phyloP scores from a whole-genome alignment of 2,797 vertebrate species.

The Leptatherina wallacei region DNA sequence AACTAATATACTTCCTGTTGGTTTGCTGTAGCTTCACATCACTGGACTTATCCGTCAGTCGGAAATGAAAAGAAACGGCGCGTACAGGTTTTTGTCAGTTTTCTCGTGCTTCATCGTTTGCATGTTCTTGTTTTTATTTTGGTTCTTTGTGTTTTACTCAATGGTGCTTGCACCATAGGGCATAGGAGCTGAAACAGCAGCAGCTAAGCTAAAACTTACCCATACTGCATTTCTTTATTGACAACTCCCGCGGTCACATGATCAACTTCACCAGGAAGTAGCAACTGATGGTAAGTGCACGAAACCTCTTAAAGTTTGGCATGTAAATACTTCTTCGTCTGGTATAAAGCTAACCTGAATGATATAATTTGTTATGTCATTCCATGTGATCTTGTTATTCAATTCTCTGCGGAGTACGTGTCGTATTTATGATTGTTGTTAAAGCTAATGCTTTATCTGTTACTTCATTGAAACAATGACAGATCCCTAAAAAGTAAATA shows the following conservation, averaged over 20 bases:
- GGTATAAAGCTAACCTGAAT: not conserved
- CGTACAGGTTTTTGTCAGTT: slow-evolving; percentile 81
- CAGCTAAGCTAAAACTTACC: slow-evolving; percentile 62
- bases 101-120: slow-evolving; percentile 81
- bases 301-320: slow-evolving; percentile 11
- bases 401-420: not conserved
- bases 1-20: not conserved
- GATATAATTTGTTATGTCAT: not conserved
- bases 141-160: slow-evolving; percentile 82
- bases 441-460: slow-evolving; percentile 1
- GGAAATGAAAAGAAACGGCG: slow-evolving; percentile 81
- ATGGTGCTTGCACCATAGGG: slow-evolving; percentile 69
- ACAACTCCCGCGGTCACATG: slow-evolving; percentile 71
- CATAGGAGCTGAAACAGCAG: not conserved
- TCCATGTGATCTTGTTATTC: not conserved
- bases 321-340: not conserved
- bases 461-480: not conserved
- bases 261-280: slow-evolving; percentile 76
- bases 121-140: slow-evolving; percentile 77
- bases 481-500: not conserved
- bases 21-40: not conserved
- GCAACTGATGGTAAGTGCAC: slow-evolving; percentile 71
- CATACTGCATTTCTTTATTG: slow-evolving; percentile 69
- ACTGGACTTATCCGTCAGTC: not conserved
- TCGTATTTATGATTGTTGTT: slow-evolving; percentile 7